Evolutionary conservation across 1,140 invertebrate species (phyloP), one percentile per base, ranked within the genome.

Genomic region (Lutraria rhynchaena): DNA sequence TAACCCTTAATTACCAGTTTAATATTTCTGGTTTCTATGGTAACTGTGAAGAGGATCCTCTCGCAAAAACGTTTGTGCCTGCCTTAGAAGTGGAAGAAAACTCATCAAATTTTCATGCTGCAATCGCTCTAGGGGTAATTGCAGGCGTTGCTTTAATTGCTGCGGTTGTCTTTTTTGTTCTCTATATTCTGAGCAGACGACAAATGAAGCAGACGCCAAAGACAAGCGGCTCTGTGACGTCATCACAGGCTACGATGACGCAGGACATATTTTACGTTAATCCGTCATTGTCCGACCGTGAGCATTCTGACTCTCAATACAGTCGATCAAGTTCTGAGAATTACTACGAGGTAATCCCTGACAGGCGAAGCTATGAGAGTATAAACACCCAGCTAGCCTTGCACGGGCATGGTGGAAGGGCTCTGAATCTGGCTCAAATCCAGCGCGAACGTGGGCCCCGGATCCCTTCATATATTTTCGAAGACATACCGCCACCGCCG

Each of bases 261-360:
- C 90, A 91, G 74, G 90, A 91, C 77, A 89, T 91, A 22, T 91
- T 91, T 75, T 91, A 91, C 78, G 90, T 91, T 15, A 91, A 91
- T 71, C 90, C 89, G 0, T 91, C 90, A 1, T 81, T 91, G 33
- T 90, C 89, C 3, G 90, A 91, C 33, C 76, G 87, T 15, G 90
- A 87, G 58, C 83, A 86, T 51, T 86, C 82, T 1, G 88, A 89
- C 46, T 89, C 88, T 49, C 85, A 86, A 27, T 85, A 87, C 63
- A 90, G 87, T 71, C 90, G 89, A 63, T 87, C 88, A 15, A 88
- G 90, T 46, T 91, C 90, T 3, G 90, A 91, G 63, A 91, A 91
- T 63, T 91, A 91, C 76, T 91, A 91, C 51, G 90, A 91, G 78
- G 90, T 91, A 1, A 91, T 91, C 61, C 90, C 90, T 1, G 90